Evolutionary conservation across 2,113 vertebrate genomes (phyloP).

Genomic region (Podiceps cristatus): DNA sequence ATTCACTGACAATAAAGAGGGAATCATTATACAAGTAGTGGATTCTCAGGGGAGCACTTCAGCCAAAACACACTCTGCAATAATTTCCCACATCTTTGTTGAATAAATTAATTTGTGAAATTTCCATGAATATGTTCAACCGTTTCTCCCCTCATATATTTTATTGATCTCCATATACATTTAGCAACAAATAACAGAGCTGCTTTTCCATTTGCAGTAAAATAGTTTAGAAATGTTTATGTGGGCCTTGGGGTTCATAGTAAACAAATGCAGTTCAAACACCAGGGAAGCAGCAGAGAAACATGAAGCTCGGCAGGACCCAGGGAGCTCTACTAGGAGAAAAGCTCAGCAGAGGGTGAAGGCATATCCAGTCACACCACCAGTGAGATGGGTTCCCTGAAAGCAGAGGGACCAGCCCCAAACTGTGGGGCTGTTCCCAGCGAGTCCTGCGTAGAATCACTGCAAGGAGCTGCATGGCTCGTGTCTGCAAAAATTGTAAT

Average conservation of each 20-base stretch:
- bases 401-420: not conserved
- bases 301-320: not conserved
- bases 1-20: slow-evolving; percentile 67
- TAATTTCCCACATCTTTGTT: slow-evolving; percentile 60
- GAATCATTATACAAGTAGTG: slow-evolving; percentile 52
- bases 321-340: not conserved
- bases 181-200: slow-evolving; percentile 67
- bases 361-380: not conserved
- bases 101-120: slow-evolving; percentile 72
- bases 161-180: slow-evolving; percentile 64
- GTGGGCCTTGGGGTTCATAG: slow-evolving; percentile 54
- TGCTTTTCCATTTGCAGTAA: slow-evolving; percentile 67
- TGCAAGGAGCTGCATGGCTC: not conserved
- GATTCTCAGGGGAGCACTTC: slow-evolving; percentile 65
- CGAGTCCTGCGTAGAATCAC: not conserved
- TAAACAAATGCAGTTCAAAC: slow-evolving; percentile 38
- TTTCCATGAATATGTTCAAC: slow-evolving; percentile 47
- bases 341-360: not conserved
- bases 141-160: slow-evolving; percentile 55
- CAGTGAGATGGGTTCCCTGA: not conserved
- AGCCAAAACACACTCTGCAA: slow-evolving; percentile 59
- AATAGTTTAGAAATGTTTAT: slow-evolving; percentile 60
- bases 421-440: not conserved
- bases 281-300: not conserved
- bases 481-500: not conserved